phyloP scores from a whole-genome alignment of 1,140 invertebrate genomes.

The Ylistrum balloti region DNA sequence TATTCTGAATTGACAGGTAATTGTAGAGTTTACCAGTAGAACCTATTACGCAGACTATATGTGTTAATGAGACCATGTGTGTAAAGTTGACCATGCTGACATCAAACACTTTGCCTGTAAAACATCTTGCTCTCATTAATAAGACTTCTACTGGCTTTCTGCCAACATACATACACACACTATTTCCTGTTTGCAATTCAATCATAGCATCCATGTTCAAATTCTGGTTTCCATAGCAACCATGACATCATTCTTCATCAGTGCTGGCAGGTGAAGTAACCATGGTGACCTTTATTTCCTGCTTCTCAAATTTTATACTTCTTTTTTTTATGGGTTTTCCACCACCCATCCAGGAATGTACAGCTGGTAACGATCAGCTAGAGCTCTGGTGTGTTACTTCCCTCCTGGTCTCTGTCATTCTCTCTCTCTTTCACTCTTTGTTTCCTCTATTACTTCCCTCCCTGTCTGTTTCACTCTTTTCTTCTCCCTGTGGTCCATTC shows the following conservation, averaged over 20 bases:
- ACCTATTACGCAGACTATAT: no score
- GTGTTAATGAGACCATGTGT: no score
- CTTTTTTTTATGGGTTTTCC: slow-evolving; percentile 30
- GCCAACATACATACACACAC: slow-evolving; percentile 29
- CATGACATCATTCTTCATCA: slow-evolving; percentile 38
- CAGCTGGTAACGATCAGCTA: neutral
- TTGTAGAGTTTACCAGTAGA: no score
- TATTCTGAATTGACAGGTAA: no score
- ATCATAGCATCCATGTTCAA: slow-evolving; percentile 38
- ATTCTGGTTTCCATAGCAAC: slow-evolving; percentile 38
- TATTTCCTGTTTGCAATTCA: slow-evolving; percentile 39
- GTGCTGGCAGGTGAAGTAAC: slow-evolving; percentile 31
- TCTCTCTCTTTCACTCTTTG: slow-evolving; percentile 17
- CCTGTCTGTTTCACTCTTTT: no score
- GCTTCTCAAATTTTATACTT: slow-evolving; percentile 40
- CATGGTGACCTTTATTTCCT: slow-evolving; percentile 38
- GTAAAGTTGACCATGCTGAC: neutral
- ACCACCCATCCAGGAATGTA: slow-evolving; percentile 37
- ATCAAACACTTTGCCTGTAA: neutral
- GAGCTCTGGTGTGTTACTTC: neutral
- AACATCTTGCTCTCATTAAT: slow-evolving; percentile 34
- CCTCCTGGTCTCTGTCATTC: neutral
- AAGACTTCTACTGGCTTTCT: neutral
- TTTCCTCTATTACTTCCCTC: neutral
- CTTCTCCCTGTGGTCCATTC: neutral